Percentiles rank a stretch among this genome's conserved stretches.
phyloP scores from a whole-genome alignment of 2,113 vertebrate species.

The Chloropsis hardwickii region DNA sequence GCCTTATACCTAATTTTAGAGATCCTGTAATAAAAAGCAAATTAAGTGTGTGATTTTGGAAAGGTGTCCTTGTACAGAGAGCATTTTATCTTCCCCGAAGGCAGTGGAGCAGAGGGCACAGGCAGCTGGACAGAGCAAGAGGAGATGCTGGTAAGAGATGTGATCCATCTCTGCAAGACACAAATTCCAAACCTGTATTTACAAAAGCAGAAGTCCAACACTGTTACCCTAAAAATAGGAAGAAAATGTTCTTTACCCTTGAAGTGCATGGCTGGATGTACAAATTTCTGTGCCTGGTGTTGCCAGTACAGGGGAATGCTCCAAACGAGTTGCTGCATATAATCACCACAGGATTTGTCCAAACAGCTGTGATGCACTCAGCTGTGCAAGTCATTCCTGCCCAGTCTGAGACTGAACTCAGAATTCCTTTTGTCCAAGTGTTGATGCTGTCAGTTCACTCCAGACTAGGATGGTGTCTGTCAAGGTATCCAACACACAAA shows the following conservation, averaged over 20 bases:
- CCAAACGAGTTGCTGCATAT: too few species aligned
- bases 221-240: not conserved
- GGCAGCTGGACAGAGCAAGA: not conserved
- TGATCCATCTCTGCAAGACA: not conserved
- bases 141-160: accelerated
- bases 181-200: not conserved
- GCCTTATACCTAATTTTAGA: not conserved
- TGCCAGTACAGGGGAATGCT: too few species aligned
- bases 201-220: not conserved
- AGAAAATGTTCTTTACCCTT: not conserved
- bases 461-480: not conserved
- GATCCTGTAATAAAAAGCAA: not conserved
- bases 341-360: too few species aligned
- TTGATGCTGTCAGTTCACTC: not conserved
- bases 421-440: not conserved
- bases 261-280: too few species aligned
- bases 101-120: not conserved
- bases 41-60: not conserved
- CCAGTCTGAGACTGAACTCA: too few species aligned
- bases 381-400: too few species aligned
- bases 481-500: not conserved
- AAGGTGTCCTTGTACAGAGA: not conserved
- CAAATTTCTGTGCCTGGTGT: too few species aligned
- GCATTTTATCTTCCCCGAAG: not conserved
- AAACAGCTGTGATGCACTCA: too few species aligned